Base-by-base conservation (phyloP, 2,797 vertebrate species). In the Myiotriccus ornatus region DNA sequence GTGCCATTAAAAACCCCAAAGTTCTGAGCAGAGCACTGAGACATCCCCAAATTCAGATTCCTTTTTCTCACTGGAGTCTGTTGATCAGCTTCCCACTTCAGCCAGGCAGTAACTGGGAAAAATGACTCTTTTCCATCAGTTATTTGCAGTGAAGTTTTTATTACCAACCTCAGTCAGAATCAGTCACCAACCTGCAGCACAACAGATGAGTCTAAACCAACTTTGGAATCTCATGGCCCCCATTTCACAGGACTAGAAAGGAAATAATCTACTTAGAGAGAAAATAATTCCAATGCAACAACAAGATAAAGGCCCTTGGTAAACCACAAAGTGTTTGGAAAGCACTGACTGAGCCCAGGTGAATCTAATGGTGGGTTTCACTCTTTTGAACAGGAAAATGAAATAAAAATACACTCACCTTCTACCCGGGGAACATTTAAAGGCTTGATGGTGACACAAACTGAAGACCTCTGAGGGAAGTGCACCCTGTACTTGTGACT, bases 401-500 rank as follows among this genome's bases (percentile, higher is more conserved):
- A 57, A 76, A 74, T 30, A 37, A 10, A 75, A 95, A 90, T 2
- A 14, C 63, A 34, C 84, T 95, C 97, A 98, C 99, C 98, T 88
- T 98, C 96, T 86, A 84, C 95, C 80, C 97, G 98, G 96, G 95
- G 97, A 82, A 99, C 84, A 34, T 84, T 97, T 32, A 98, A 89
- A 10, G 99, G 99, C 50, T 98, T 98, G 96, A 99, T 98, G 93
- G 98, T 99, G 24, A 99, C 21, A 94, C 98, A 98, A 27, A 99
- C 93, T 18, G 82, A 90, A 87, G 98, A 98, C 24, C 97, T 98
- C 34, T 98, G 98, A 34, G 98, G 81, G 69, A 99, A 68, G 43
- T 98, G 97, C 93, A 99, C 94, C 76, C 96, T 98, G 97, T 99
- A 99, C 89, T 98, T 99, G 94, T 99, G 98, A 79, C 98, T 98